Evolutionary conservation across 1,140 invertebrate species (phyloP).

Genomic region (Hypothenemus hampei): DNA sequence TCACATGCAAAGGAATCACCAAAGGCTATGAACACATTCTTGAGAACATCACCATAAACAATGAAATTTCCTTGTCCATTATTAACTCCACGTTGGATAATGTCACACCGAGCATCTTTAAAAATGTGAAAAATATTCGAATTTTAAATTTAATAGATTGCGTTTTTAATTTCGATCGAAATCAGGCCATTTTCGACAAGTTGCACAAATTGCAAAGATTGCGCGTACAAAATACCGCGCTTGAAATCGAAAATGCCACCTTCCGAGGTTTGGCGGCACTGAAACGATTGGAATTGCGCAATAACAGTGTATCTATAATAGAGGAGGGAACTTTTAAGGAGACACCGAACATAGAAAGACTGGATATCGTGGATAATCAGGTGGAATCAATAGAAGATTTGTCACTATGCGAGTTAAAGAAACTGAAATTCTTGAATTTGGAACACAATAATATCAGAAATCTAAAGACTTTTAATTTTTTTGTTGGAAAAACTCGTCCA

Average conservation of each 20-base stretch:
- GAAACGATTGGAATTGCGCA: constrained; percentile 30
- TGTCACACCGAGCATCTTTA: constrained; percentile 31
- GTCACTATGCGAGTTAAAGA: constrained; percentile 29
- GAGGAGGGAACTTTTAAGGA: constrained; percentile 23
- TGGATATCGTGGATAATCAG: constrained; percentile 34
- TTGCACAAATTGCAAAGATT: constrained; percentile 26
- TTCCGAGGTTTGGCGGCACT: constrained; percentile 29
- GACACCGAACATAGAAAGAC: constrained; percentile 27
- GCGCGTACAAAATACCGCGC: constrained; percentile 24
- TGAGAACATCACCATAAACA: constrained; percentile 34
- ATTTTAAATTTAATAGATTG: constrained; percentile 31
- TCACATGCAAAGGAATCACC: constrained; percentile 35
- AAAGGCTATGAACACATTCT: constrained; percentile 31
- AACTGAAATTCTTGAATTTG: constrained; percentile 29
- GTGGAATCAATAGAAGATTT: constrained; percentile 29
- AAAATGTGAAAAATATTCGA: constrained; percentile 33
- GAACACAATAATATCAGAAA: constrained; percentile 21
- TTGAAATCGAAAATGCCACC: constrained; percentile 23
- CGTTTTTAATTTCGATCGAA: constrained; percentile 22
- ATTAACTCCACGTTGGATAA: constrained; percentile 32
- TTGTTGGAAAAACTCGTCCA: background rate
- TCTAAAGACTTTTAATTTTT: constrained; percentile 15
- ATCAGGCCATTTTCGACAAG: constrained; percentile 25
- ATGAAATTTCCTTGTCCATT: constrained; percentile 38
- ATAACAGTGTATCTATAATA: constrained; percentile 28